These are phyloP conservation scores for Cataglyphis altisquamis DNA, from an alignment of 2,888 invertebrate genomes.

Conservation along the genomic window DNA sequence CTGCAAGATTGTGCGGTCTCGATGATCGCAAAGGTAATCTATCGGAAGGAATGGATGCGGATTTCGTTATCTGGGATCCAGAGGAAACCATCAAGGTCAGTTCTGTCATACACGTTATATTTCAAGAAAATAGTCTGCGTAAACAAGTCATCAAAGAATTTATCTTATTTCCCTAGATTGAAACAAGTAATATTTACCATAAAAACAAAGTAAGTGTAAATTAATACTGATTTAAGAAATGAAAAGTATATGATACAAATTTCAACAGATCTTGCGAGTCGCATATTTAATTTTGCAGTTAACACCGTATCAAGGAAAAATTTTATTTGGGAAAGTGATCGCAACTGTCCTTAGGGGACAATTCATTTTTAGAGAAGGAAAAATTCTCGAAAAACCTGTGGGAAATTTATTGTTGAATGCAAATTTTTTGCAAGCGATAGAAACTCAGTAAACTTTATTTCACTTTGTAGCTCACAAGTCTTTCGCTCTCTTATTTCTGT, in stretches of 20 bases:
- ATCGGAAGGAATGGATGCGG: constrained; percentile 90
- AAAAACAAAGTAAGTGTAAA: constrained; percentile 89
- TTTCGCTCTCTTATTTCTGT: not conserved
- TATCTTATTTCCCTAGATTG: constrained; percentile 75
- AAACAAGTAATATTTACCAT: constrained; percentile 88
- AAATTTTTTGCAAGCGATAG: constrained; percentile 29
- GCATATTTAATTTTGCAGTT: constrained; percentile 85
- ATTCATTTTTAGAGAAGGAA: constrained; percentile 87
- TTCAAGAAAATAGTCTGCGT: not conserved
- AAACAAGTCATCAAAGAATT: not conserved
- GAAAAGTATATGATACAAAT: not conserved
- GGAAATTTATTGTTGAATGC: constrained; percentile 86
- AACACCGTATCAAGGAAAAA: constrained; percentile 89
- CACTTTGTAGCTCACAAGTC: not conserved
- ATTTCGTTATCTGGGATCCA: constrained; percentile 91
- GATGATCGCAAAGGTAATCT: constrained; percentile 89
- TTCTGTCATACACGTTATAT: not conserved
- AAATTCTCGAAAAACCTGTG: constrained; percentile 84
- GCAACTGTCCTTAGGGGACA: constrained; percentile 90
- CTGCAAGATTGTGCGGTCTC: constrained; percentile 89
- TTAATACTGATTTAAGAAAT: constrained; percentile 15
- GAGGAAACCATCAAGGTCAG: constrained; percentile 88
- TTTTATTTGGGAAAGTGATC: constrained; percentile 89
- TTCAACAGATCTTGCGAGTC: not conserved
- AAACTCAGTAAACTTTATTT: not conserved